Base-by-base conservation (phyloP, 2,797 vertebrate genomes). In the Spinibarbus caldwelli region DNA sequence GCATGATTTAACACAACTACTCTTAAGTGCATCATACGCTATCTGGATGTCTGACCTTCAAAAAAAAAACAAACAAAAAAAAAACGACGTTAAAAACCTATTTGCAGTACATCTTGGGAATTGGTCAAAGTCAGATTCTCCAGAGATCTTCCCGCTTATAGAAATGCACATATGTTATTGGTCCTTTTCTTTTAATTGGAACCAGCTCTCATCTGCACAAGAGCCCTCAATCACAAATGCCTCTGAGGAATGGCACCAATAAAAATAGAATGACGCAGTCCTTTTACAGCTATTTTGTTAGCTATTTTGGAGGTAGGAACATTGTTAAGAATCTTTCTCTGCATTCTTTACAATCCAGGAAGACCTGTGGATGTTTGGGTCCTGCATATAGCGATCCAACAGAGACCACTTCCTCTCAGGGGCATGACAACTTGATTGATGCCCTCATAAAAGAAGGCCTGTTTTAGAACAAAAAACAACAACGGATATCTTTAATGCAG, bases 381-480 rank as follows among this genome's bases (percentile, higher is more conserved):
- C 34, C 6, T 76, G 57, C 23, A 21, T 83, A 83, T 83, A 83
- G 41, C 41, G 43, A 80, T 84, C 76, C 76, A 80, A n/a, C 75
- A 57, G 81, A 83, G 70, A 84, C 71, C 82, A 84, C 49, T 87
- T 84, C 78, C 76, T 80, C 15, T 77, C 71, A 59, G 36, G 45
- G 41, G 62, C 78, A 70, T 34, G 82, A 87, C 77, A 84, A 64
- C 41, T 59, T 87, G 78, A 87, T 71, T 70, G 77, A 87, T 87
- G 78, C 52, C 43, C 49, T 62, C 47, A 19, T 76, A 77, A 87
- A 83, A 21, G 38, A 67, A 67, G 59, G 59, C 72, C 26, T 6
- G 38, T 73, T 82, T 73, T 71, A 82, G 68, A 47, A 82, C 52
- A 45, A 73, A 57, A 80, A 31, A 71, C 66, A 83, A 72, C 75